Evolutionary conservation across 1,140 invertebrate genomes (phyloP), one percentile per base, ranked within the genome.

Genomic region (Orius laevigatus): DNA sequence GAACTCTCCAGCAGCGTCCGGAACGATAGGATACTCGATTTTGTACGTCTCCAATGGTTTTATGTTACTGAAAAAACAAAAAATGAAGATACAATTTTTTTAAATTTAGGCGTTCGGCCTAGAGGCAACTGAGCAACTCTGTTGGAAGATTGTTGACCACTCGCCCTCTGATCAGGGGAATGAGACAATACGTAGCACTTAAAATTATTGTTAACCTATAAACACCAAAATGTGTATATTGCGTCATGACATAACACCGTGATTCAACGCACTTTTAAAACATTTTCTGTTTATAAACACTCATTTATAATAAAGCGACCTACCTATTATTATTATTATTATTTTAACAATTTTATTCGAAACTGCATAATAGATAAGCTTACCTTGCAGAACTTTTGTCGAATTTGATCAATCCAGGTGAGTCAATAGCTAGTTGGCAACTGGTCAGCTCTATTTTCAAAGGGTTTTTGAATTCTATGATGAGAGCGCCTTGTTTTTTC

Each of bases 371-470:
- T 32, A 46, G 14, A 31, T 46, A 25, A 25, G 8, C 25, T 8
- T 36, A 48, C 34, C 66, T 60, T 44, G 70, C 70, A 6, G 63
- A 55, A 1, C 78, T 54, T 1, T 66, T 67, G 47, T 72, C 67
- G 45, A 74, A 75, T 38, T 70, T 70, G 0, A 67, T 65, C 1
- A 82, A 62, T 2, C 76, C 77, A 0, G 79, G 74, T 2, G 78
- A 78, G 48, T 79, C 78, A 50, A 82, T 67, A 43, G 74, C 70
- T 58, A 84, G 75, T 49, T 70, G 68, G 54, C 79, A 79, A 1
- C 74, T 66, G 0, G 76, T 76, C 20, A 85, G 58, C 0, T 54
- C 49, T 2, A 62, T 66, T 15, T 75, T 70, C 48, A 85, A 59
- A 0, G 81, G 80, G 63, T 85, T 86, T 45, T 63, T 67, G 56